Evolutionary conservation across 1,140 invertebrate genomes (phyloP), one percentile per base, ranked within the genome.

Genomic region (Drosophila miranda): DNA sequence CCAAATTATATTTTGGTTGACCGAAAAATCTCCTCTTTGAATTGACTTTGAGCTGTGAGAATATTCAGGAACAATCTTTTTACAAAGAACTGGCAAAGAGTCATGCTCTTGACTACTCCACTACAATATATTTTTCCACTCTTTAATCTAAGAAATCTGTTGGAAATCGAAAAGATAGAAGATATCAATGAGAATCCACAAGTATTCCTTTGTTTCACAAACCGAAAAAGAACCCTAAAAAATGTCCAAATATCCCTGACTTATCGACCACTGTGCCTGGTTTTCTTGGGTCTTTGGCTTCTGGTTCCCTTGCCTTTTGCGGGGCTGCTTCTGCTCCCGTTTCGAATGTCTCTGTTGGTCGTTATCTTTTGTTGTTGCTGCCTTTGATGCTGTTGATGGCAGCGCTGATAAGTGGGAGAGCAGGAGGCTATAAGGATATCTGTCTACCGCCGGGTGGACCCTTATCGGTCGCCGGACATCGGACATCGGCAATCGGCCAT

Each of bases 381-480:
- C 71, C 82, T 86, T 86, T 86, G 81, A 87, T 81, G 81, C 81
- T 87, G 78, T 87, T 66, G 81, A 87, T 86, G 74, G 54, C 66
- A 78, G 61, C 78, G 78, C 74, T 87, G 83, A 60, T 55, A 54
- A 61, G 46, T 16, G 21, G 30, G 21, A 8, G 16, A 16, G 16
- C 16, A 16, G 13, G 23, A 6, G 19, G 44, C 41, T 4, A 6
- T 14, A 26, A 34, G 44, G 44, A 67, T 45, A 57, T 71, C 41
- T 45, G 0, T 45, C 48, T 16, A 23, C n/a, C 45, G 45, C n/a
- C 46, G 14, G 48, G 26, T 19, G 46, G 51, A 75, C 71, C 61
- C 78, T 86, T 86, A 86, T 86, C 82, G 82, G 69, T 38, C 41
- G 49, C 30, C 49, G 61, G 60, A 78, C 70, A 86, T 86, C 49